phyloP scores from a whole-genome alignment of 2,113 vertebrate species.

The Leptocoma aspasia region DNA sequence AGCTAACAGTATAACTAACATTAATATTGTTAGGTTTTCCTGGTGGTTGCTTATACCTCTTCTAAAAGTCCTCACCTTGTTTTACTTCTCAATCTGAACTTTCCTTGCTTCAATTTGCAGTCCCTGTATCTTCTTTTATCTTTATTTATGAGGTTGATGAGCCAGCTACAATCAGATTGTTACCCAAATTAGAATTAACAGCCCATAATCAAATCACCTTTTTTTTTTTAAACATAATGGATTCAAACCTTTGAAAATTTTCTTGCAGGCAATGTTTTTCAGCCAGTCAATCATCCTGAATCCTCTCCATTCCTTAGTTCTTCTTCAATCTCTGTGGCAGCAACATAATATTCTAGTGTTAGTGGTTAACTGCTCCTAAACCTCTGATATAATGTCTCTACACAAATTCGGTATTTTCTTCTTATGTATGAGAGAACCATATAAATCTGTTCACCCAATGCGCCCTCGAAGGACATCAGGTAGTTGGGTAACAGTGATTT shows the following conservation, averaged over 20 bases:
- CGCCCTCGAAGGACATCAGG: background rate
- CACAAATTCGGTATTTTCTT: background rate
- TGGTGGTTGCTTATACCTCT: background rate
- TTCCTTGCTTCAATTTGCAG: background rate
- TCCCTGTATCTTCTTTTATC: conserved; percentile 21
- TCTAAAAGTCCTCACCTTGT: background rate
- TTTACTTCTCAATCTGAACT: background rate
- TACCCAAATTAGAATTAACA: conserved; percentile 28
- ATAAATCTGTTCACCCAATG: background rate
- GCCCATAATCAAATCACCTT: background rate
- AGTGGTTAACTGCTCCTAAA: background rate
- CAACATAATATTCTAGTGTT: background rate
- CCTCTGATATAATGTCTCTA: background rate
- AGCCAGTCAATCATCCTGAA: background rate
- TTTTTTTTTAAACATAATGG: background rate
- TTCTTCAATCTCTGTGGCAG: background rate
- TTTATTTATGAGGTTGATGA: conserved; percentile 25
- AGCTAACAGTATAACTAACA: background rate
- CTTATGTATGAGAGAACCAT: background rate
- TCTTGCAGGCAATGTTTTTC: background rate
- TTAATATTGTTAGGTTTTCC: background rate
- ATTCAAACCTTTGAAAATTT: conserved; percentile 7
- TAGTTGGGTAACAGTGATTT: background rate
- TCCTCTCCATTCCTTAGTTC: background rate
- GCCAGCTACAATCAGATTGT: background rate